Evolutionary conservation across 2,888 invertebrate genomes (phyloP).

Genomic region (Ptychoptera albimana): DNA sequence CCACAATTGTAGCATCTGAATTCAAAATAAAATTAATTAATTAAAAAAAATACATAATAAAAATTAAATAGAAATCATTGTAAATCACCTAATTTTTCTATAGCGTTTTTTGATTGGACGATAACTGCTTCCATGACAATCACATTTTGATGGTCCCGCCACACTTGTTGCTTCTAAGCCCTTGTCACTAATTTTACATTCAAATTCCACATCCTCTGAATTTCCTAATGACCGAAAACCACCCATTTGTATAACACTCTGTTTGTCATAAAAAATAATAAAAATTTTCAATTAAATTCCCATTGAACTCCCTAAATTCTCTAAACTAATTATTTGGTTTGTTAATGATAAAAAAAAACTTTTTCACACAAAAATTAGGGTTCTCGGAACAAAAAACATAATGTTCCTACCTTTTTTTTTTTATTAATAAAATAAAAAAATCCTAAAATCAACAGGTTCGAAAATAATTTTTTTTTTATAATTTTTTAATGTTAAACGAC

Average conservation of each 20-base stretch:
- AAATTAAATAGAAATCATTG: neutral
- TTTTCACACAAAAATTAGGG: too few species aligned
- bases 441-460: too few species aligned
- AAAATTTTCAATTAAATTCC: neutral
- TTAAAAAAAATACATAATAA: neutral
- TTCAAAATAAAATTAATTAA: conserved; percentile 12
- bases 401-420: too few species aligned
- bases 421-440: too few species aligned
- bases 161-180: conserved; percentile 78
- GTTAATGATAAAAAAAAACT: too few species aligned
- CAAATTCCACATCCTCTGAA: conserved; percentile 78
- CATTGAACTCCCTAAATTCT: too few species aligned
- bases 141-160: conserved; percentile 57
- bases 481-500: too few species aligned
- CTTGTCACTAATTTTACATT: conserved; percentile 67
- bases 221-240: conserved; percentile 76
- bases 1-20: conserved; percentile 83
- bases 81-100: conserved; percentile 65
- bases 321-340: too few species aligned
- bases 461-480: too few species aligned
- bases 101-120: conserved; percentile 69
- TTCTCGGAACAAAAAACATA: too few species aligned
- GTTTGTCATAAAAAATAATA: conserved; percentile 12
- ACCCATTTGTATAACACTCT: conserved; percentile 84
- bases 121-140: conserved; percentile 68